Percentiles rank a stretch among this genome's conserved stretches.
phyloP scores from a whole-genome alignment of 2,888 invertebrate species.

The Machimus atricapillus region DNA sequence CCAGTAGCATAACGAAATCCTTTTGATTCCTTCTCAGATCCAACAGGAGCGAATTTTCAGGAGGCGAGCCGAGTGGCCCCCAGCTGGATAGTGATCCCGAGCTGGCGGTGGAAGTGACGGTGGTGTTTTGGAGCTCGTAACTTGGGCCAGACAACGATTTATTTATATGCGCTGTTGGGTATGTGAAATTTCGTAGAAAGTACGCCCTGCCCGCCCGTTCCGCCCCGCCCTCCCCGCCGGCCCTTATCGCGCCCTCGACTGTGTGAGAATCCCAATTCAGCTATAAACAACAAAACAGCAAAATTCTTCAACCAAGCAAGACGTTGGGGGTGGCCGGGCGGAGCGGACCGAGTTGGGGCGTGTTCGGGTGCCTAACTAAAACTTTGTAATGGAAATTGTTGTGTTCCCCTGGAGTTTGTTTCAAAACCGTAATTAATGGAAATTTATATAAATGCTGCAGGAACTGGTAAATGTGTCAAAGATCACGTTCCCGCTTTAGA shows the following conservation, averaged over 20 bases:
- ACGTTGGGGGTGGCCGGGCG: background rate
- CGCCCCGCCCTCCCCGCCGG: background rate
- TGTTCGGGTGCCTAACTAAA: constrained; percentile 10
- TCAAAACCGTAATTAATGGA: constrained; percentile 44
- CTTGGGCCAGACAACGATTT: constrained; percentile 26
- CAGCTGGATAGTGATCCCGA: background rate
- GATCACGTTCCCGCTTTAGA: constrained; percentile 14
- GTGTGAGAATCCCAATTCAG: constrained; percentile 11
- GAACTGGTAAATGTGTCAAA: constrained; percentile 22
- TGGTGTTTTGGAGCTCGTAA: background rate
- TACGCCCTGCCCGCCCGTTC: background rate
- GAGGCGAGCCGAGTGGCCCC: background rate
- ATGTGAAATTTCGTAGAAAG: constrained; percentile 6
- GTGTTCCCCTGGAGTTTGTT: constrained; percentile 37
- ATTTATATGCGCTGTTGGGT: constrained; percentile 31
- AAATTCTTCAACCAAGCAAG: constrained; percentile 5
- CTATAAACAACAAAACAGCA: constrained; percentile 31
- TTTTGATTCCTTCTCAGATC: constrained; percentile 17
- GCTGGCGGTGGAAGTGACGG: background rate
- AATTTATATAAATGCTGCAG: constrained; percentile 41
- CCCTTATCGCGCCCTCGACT: background rate
- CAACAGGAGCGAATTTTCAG: background rate
- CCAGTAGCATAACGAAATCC: constrained; percentile 1
- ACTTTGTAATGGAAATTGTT: constrained; percentile 45
- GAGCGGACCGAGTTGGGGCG: background rate